These are phyloP conservation scores for Mantis religiosa DNA, from an alignment of 2,888 invertebrate genomes.

Conservation along the genomic window DNA sequence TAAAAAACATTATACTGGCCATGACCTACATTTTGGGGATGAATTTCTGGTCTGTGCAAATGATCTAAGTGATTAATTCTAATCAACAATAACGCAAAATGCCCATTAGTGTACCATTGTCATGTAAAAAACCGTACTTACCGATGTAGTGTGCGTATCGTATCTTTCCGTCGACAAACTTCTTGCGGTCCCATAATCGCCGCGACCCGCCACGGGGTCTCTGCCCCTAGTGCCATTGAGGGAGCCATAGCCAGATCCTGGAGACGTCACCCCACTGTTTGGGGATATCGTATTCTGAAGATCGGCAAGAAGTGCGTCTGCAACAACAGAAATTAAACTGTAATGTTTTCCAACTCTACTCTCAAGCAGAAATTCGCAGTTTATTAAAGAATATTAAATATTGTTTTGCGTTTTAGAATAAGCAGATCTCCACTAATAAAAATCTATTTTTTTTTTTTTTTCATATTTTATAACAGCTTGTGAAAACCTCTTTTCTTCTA, in stretches of 20 bases:
- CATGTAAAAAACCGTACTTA: too few species aligned
- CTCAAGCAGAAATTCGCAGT: neutral
- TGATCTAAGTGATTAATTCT: too few species aligned
- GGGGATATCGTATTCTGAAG: constrained; percentile 88
- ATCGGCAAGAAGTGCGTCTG: constrained; percentile 94
- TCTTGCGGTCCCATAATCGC: constrained; percentile 27
- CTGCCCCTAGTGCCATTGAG: constrained; percentile 59
- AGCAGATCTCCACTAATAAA: too few species aligned
- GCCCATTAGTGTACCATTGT: too few species aligned
- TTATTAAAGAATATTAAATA: neutral
- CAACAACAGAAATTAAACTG: constrained; percentile 38
- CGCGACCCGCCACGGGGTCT: constrained; percentile 32
- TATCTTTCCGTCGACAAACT: constrained; percentile 29
- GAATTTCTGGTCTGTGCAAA: too few species aligned
- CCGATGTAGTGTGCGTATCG: constrained; percentile 50
- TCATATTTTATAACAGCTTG: neutral
- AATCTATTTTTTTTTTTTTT: neutral
- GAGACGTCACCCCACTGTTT: constrained; percentile 40
- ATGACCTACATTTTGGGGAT: too few species aligned
- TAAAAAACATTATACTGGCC: too few species aligned
- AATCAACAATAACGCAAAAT: too few species aligned
- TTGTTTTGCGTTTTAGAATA: too few species aligned
- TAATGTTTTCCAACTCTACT: neutral
- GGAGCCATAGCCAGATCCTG: constrained; percentile 57
- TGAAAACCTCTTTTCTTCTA: too few species aligned